Evolutionary conservation across 1,140 invertebrate species (phyloP).

Genomic region (Calosoma granatense): DNA sequence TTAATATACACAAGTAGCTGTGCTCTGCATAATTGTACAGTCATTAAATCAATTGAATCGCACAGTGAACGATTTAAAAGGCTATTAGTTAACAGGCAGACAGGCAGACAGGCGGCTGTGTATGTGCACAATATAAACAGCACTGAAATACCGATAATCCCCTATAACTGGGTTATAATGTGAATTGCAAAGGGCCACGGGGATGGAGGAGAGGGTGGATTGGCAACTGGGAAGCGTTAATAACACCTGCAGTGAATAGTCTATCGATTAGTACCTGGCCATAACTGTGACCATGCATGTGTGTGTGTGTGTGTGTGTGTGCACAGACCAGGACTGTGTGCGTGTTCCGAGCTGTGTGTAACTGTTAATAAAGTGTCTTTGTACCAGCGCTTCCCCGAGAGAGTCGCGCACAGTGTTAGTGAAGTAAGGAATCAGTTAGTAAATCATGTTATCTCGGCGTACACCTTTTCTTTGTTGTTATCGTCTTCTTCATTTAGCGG

Average conservation of each 20-base stretch:
- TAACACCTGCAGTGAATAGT: constrained; percentile 4
- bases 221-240: not conserved
- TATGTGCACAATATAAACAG: not conserved
- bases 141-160: not conserved
- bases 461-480: constrained; percentile 8
- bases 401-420: not conserved
- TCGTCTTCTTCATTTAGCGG: constrained; percentile 5
- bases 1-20: no score
- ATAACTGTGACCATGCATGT: not conserved
- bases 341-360: no score
- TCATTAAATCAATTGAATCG: no score
- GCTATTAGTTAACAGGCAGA: constrained; percentile 7
- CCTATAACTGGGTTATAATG: constrained; percentile 1
- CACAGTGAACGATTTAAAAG: not conserved
- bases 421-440: constrained; percentile 3
- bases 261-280: constrained; percentile 3
- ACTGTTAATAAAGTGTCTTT: no score
- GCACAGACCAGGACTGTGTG: no score
- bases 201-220: no score
- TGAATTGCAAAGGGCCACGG: no score
- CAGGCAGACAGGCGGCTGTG: not conserved
- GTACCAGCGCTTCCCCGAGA: no score
- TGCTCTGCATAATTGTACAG: no score
- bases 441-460: constrained; percentile 1
- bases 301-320: no score